These are phyloP conservation scores for Mirza zaza DNA, from an alignment of 2,113 vertebrate species.

Conservation along the genomic window DNA sequence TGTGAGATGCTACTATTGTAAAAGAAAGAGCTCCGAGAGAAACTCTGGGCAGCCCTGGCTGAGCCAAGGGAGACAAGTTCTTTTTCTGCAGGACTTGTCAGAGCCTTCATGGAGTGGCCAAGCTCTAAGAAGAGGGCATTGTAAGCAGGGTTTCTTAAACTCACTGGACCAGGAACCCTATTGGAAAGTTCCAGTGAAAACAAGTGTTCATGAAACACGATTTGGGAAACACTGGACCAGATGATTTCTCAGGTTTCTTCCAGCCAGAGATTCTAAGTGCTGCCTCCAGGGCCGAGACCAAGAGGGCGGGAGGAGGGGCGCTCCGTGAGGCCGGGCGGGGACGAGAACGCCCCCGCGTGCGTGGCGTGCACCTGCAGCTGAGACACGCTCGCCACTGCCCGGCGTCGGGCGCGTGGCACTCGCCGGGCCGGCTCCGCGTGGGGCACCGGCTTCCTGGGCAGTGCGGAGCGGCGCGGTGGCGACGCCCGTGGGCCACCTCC, in stretches of 20 bases:
- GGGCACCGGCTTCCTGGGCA: too few relatives aligned
- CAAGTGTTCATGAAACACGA: neutral
- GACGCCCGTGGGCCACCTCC: fast-evolving
- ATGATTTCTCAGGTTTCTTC: neutral
- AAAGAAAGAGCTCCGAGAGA: neutral
- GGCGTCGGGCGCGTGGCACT: too few relatives aligned
- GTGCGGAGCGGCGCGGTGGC: too few relatives aligned
- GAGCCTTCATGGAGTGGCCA: neutral
- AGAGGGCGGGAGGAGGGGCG: neutral
- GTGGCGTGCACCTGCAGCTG: too few relatives aligned
- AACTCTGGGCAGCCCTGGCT: neutral
- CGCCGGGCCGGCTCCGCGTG: too few relatives aligned
- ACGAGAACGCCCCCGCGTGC: too few relatives aligned
- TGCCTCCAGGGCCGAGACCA: neutral
- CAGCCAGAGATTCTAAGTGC: neutral
- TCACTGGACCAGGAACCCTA: neutral
- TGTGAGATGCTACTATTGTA: neutral
- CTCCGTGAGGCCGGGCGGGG: neutral
- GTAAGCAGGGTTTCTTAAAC: neutral
- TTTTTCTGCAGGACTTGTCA: neutral
- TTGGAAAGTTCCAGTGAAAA: neutral
- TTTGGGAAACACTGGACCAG: neutral
- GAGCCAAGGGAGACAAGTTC: neutral
- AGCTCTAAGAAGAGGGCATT: neutral
- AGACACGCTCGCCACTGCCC: fast-evolving